Percentiles rank a stretch among this genome's conserved stretches.
phyloP scores from a whole-genome alignment of 2,797 vertebrate genomes.

The Myioborus melanocephalus region DNA sequence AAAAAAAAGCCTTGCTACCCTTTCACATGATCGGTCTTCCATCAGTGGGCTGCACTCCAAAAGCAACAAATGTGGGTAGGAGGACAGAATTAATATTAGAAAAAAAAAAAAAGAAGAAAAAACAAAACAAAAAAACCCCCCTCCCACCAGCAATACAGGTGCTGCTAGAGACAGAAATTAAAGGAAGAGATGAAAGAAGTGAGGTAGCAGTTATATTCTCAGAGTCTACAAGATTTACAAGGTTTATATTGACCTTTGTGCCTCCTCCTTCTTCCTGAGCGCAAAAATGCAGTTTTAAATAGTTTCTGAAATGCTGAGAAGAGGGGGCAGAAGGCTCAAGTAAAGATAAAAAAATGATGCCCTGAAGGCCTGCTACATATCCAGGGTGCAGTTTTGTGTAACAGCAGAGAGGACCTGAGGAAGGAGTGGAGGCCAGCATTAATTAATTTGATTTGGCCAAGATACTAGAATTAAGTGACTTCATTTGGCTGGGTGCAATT shows the following conservation, averaged over 20 bases:
- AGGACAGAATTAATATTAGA: neutral
- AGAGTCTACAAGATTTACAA: neutral
- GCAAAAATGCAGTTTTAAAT: neutral
- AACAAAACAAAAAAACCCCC: neutral
- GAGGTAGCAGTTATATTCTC: neutral
- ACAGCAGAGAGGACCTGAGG: conserved; percentile 4
- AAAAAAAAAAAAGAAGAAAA: neutral
- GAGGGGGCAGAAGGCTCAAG: neutral
- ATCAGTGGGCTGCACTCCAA: neutral
- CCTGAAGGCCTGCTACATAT: neutral
- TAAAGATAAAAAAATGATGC: neutral
- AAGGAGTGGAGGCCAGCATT: conserved; percentile 5
- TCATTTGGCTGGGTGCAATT: neutral
- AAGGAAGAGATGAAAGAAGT: neutral
- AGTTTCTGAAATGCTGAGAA: neutral
- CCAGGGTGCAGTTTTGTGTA: neutral
- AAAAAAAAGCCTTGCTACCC: neutral
- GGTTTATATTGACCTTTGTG: neutral
- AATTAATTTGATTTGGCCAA: conserved; percentile 31
- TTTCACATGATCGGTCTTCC: neutral
- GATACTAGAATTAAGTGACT: conserved; percentile 7
- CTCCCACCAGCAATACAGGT: neutral
- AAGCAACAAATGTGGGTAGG: neutral
- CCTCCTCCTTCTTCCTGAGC: neutral
- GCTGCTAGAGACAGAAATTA: neutral